phyloP scores from a whole-genome alignment of 2,797 vertebrate genomes.

The Clarias pachynema region DNA sequence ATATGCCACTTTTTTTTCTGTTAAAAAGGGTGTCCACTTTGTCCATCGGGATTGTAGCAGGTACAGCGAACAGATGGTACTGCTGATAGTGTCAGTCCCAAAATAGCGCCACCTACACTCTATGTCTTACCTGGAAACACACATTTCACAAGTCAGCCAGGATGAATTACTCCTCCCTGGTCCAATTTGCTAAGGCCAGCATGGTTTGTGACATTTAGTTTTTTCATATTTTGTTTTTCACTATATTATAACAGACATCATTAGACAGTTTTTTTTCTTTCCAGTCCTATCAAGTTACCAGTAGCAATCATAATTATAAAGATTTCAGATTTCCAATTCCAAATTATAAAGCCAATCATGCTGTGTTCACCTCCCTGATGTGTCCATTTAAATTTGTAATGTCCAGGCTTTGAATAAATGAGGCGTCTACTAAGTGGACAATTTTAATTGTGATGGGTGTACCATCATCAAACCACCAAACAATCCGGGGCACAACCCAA shows the following conservation, averaged over 20 bases:
- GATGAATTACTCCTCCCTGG: not conserved
- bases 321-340: not conserved
- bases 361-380: not conserved
- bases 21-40: not conserved
- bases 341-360: not conserved
- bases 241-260: not conserved
- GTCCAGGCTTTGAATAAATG: not conserved
- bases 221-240: not conserved
- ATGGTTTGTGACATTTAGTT: not conserved
- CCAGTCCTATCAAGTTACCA: not conserved
- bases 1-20: not conserved
- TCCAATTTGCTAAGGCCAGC: not conserved
- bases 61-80: not conserved
- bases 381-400: slow-evolving; percentile 1
- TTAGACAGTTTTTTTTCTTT: not conserved
- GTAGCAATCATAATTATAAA: not conserved
- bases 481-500: not conserved
- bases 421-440: not conserved
- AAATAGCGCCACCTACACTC: slow-evolving; percentile 18
- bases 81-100: slow-evolving; percentile 1
- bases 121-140: not conserved
- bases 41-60: not conserved
- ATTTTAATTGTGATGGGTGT: not conserved
- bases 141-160: not conserved
- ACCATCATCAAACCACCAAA: not conserved